Conservation (phyloP, 92 coral and sea anemone species). For the Actinernus sp. region DNA sequence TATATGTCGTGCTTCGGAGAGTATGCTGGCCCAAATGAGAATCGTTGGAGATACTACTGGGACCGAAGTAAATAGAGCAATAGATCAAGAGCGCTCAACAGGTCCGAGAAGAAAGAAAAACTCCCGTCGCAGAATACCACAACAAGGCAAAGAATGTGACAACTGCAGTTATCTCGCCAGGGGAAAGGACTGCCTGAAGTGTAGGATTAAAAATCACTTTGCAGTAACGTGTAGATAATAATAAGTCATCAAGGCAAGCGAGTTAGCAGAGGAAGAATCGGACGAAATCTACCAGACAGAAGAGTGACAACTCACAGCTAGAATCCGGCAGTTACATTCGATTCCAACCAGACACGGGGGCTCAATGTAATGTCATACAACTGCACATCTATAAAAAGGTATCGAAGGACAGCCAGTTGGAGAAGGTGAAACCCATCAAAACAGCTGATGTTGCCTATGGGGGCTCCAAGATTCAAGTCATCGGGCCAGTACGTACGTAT, state of each 20-base stretch:
- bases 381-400: no score
- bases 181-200: no score
- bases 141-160: conserved; percentile 28
- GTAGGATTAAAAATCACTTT: no score
- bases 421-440: conserved; percentile 11
- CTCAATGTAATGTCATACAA: no score
- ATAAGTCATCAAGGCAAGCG: neutral
- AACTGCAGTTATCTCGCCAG: conserved; percentile 15
- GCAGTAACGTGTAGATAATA: conserved; percentile 3
- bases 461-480: conserved; percentile 19
- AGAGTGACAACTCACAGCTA: conserved; percentile 19
- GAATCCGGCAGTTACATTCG: conserved; percentile 11
- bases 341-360: no score
- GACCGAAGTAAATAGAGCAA: conserved; percentile 12
- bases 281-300: conserved; percentile 8
- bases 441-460: conserved; percentile 15
- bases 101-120: no score
- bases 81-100: no score
- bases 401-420: no score
- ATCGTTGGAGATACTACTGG: conserved; percentile 19
- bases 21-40: no score
- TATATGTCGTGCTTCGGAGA: conserved; percentile 30
- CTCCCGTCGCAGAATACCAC: conserved; percentile 8
- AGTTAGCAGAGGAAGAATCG: conserved; percentile 12
- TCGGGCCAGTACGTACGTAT: no score